Base-by-base conservation (phyloP, 2,888 invertebrate genomes). In the Andrena bicolor region DNA sequence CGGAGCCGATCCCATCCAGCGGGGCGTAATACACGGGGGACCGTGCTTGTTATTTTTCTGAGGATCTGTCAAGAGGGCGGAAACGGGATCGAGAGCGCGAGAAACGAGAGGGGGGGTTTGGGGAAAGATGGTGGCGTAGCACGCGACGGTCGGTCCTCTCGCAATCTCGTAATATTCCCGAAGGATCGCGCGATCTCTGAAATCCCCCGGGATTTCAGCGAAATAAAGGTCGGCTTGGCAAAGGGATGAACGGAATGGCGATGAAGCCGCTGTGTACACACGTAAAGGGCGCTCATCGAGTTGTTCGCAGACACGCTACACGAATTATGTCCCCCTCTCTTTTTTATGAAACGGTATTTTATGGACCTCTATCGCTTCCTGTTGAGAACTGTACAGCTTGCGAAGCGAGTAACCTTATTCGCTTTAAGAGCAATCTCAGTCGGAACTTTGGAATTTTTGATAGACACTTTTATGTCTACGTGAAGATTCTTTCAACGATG, bases 151-250 rank as follows among this genome's bases (percentile, higher is more conserved):
- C 51, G 68, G 53, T 68, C 48, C 48, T 78, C 69, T 80, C 80
- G 91, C 90, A 92, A 92, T 92, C 91, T 91, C 91, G 89, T 92
- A 91, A 92, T 92, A 91, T 90, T 90, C 90, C 90, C 89, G 85
- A 81, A 77, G 90, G 89, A 89, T 32, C 65, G 77, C 88, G 88
- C 91, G 89, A 87, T 88, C 88, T 82, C 86, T 71, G 89, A 86
- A 90, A 92, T 92, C 92, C 91, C 91, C 76, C 76, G 91, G 89
- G 92, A 90, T 91, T 89, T 90, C 89, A 87, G 88, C 88, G 90
- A 89, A 91, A 92, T 91, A 90, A 91, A 90, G 90, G 88, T 90
- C 87, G 86, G 81, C 80, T 78, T 72, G 70, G 73, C 56, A 56
- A 82, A 71, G 76, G 78, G 68, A 68, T 72, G 80, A 74, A 72